These are phyloP conservation scores for Pholis gunnellus DNA, from an alignment of 2,113 vertebrate genomes.

Conservation along the genomic window DNA sequence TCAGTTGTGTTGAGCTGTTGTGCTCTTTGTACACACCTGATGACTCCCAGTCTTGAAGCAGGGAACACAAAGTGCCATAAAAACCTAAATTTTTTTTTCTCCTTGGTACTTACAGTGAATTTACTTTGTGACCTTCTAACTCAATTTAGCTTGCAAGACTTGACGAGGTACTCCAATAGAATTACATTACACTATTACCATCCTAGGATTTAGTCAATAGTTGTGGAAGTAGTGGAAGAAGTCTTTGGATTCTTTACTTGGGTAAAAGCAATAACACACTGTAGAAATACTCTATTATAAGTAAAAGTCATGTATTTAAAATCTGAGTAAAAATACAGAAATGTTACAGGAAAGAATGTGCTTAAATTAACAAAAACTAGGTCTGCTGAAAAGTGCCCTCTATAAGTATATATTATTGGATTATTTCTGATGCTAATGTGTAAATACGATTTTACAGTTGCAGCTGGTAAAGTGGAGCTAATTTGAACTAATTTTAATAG, in stretches of 20 bases:
- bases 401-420: not conserved
- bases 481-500: not conserved
- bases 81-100: conserved; percentile 54
- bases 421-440: not conserved
- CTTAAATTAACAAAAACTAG: not conserved
- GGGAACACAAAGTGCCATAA: conserved; percentile 49
- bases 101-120: conserved; percentile 30
- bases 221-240: not conserved
- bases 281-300: not conserved
- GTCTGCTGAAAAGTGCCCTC: not conserved
- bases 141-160: conserved; percentile 16
- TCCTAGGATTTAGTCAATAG: not conserved
- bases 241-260: conserved; percentile 5
- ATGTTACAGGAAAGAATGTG: not conserved
- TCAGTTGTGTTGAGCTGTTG: conserved; percentile 48
- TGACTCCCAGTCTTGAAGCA: conserved; percentile 68
- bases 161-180: not conserved
- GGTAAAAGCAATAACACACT: conserved; percentile 2
- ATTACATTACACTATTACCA: not conserved
- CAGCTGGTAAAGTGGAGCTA: not conserved
- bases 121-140: conserved; percentile 52
- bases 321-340: not conserved
- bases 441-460: not conserved
- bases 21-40: conserved; percentile 71
- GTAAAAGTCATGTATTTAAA: not conserved